Percentiles rank a stretch among this genome's conserved stretches.
Conservation (phyloP, 2,113 vertebrate genomes). For the Asarcornis scutulata region DNA sequence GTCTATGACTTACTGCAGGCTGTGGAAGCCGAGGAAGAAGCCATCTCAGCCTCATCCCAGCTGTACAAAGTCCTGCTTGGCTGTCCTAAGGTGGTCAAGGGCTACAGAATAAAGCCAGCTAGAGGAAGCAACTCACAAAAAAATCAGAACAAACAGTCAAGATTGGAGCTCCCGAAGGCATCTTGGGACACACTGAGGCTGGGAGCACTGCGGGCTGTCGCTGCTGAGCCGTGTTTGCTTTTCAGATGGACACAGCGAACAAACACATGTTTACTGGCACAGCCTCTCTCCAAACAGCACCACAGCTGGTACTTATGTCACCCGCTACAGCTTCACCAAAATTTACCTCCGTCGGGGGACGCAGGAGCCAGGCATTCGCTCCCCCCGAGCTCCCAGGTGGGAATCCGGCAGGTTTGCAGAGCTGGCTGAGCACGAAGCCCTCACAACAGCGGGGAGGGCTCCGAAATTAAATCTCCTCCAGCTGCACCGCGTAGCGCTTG, state of each 20-base stretch:
- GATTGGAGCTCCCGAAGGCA: background rate
- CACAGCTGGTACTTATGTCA: rapidly evolving
- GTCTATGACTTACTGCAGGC: background rate
- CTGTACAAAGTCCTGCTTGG: rapidly evolving
- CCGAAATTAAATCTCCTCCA: background rate
- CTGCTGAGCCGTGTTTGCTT: background rate
- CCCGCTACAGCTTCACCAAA: rapidly evolving
- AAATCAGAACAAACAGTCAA: background rate
- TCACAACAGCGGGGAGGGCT: background rate
- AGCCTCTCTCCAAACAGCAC: background rate
- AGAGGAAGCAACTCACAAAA: background rate
- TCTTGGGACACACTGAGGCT: rapidly evolving
- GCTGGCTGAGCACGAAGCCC: background rate
- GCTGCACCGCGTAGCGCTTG: rapidly evolving
- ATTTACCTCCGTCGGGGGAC: background rate
- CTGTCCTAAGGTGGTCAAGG: rapidly evolving
- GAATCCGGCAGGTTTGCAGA: background rate
- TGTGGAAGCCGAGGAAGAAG: background rate
- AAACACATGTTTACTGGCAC: rapidly evolving
- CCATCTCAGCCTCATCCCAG: rapidly evolving
- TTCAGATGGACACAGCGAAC: background rate
- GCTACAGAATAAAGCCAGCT: background rate
- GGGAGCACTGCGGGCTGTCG: background rate
- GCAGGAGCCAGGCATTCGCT: background rate
- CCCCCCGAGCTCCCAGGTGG: background rate